A percentile compares a stretch with the other conserved stretches of the same genome.
These are phyloP conservation scores for Syndactyla subalaris DNA, from an alignment of 2,797 vertebrate genomes.

Conservation along the genomic window DNA sequence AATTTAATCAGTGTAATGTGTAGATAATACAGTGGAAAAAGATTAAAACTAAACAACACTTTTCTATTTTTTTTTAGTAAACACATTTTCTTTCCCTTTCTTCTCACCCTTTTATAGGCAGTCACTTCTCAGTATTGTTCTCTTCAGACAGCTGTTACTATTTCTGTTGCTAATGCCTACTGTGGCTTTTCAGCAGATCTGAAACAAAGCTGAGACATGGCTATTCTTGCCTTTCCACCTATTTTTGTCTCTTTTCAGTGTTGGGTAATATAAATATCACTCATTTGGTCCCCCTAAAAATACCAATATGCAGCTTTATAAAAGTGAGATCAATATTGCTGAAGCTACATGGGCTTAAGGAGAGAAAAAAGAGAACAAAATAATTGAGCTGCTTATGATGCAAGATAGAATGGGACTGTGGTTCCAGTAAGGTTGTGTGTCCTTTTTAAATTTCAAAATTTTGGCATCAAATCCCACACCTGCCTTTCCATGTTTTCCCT, in stretches of 20 bases:
- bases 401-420: not conserved
- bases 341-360: not conserved
- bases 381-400: not conserved
- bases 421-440: not conserved
- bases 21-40: not conserved
- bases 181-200: conserved; percentile 20
- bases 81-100: not conserved
- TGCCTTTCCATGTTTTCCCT: not conserved
- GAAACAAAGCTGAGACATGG: not conserved
- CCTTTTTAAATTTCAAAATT: not conserved
- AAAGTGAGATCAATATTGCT: not conserved
- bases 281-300: not conserved
- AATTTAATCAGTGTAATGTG: not conserved
- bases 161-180: conserved; percentile 27
- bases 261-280: conserved; percentile 4
- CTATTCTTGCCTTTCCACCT: not conserved
- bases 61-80: not conserved
- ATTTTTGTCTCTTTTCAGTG: conserved; percentile 7
- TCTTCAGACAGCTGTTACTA: conserved; percentile 13
- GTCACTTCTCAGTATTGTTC: not conserved
- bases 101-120: not conserved
- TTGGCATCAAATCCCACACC: not conserved
- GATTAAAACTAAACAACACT: not conserved
- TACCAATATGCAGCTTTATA: not conserved
- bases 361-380: not conserved